Evolutionary conservation across 2,888 invertebrate species (phyloP).

Genomic region (Heliconius erato): DNA sequence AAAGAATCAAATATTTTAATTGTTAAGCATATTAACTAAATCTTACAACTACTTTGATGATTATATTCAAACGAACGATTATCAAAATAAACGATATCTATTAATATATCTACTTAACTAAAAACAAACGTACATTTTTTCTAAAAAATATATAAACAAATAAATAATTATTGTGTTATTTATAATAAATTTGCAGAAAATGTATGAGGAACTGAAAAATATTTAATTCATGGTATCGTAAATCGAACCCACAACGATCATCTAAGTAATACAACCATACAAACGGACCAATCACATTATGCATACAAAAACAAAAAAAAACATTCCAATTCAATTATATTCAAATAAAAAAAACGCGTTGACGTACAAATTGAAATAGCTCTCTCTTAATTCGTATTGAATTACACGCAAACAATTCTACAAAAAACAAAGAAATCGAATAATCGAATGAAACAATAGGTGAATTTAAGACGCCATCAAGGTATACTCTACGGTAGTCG

Average conservation of each 20-base stretch:
- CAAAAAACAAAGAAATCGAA: conserved; percentile 62
- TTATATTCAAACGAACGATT: no score
- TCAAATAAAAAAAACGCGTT: conserved; percentile 48
- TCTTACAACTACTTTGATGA: no score
- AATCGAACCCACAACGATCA: neutral
- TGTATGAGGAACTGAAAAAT: neutral
- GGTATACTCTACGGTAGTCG: neutral
- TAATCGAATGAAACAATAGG: conserved; percentile 52
- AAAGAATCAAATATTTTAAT: no score
- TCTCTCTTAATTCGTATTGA: conserved; percentile 84
- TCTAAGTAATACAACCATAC: neutral
- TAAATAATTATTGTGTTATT: no score
- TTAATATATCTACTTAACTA: no score
- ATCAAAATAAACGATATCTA: no score
- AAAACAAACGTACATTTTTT: no score
- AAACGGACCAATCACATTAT: conserved; percentile 3
- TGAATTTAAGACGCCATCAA: conserved; percentile 40
- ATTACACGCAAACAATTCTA: conserved; percentile 71
- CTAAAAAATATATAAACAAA: no score
- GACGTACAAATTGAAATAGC: conserved; percentile 67
- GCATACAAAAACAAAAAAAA: conserved; percentile 15
- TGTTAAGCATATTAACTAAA: no score
- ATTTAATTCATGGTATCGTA: neutral
- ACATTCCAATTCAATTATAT: conserved; percentile 30
- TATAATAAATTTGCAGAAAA: neutral